Conservation (phyloP, 1,140 invertebrate species). For the Drosophila albomicans region DNA sequence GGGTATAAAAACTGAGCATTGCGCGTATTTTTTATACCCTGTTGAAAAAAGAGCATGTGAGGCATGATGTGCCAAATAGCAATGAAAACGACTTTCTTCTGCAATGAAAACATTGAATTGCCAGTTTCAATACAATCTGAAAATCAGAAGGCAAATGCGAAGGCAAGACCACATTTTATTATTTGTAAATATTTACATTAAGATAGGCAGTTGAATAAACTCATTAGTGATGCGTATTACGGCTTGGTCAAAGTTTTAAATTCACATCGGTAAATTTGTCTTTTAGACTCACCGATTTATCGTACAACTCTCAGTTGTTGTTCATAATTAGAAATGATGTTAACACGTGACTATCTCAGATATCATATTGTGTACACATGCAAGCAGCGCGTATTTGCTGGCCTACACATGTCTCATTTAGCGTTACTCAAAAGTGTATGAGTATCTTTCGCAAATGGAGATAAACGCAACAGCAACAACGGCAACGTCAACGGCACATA, state of each 20-base stretch:
- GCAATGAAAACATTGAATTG: neutral
- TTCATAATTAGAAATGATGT: slow-evolving; percentile 70
- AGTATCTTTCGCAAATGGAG: slow-evolving; percentile 61
- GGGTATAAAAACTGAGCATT: slow-evolving; percentile 3
- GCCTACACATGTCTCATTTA: slow-evolving; percentile 53
- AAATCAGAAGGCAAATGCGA: neutral
- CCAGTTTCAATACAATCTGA: neutral
- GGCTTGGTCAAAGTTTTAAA: slow-evolving; percentile 1
- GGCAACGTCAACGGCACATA: slow-evolving; percentile 33
- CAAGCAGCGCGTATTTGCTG: slow-evolving; percentile 21
- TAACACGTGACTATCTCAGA: slow-evolving; percentile 61
- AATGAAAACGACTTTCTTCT: neutral
- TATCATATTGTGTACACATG: slow-evolving; percentile 35
- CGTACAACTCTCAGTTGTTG: neutral
- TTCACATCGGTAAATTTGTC: neutral
- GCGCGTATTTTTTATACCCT: neutral
- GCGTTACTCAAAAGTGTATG: slow-evolving; percentile 36
- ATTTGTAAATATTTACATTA: neutral
- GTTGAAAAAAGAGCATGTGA: neutral
- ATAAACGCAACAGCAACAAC: slow-evolving; percentile 54
- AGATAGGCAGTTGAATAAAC: slow-evolving; percentile 21
- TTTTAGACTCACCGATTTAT: neutral
- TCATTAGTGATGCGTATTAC: slow-evolving; percentile 16
- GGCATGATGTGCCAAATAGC: neutral
- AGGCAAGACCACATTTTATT: no score